Evolutionary conservation across 2,113 vertebrate species (phyloP).

Genomic region (Suricata suricatta): DNA sequence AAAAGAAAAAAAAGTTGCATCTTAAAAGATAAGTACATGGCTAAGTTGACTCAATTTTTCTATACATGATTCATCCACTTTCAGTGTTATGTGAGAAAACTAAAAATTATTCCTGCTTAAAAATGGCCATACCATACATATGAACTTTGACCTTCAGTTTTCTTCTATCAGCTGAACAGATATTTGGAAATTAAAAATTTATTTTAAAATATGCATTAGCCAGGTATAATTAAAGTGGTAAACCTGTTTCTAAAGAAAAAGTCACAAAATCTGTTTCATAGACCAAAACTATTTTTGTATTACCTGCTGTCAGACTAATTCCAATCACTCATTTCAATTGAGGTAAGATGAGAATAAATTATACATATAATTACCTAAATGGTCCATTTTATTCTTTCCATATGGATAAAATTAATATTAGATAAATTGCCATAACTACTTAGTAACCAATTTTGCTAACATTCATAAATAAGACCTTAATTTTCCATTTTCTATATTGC

Average conservation of each 20-base stretch:
- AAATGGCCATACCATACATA: background rate
- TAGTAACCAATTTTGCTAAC: conserved; percentile 30
- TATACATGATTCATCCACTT: background rate
- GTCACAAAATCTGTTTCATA: background rate
- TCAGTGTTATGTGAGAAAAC: background rate
- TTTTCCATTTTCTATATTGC: background rate
- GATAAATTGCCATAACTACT: background rate
- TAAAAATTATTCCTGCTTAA: background rate
- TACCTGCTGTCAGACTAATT: conserved; percentile 14
- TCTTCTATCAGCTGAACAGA: background rate
- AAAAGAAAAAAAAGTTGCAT: background rate
- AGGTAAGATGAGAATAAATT: conserved; percentile 24
- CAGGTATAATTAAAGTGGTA: conserved; percentile 10
- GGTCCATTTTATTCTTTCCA: conserved; percentile 26
- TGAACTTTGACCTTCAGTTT: background rate
- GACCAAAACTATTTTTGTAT: conserved; percentile 39
- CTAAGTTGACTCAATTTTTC: background rate
- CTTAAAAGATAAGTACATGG: background rate
- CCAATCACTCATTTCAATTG: background rate
- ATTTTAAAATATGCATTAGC: background rate
- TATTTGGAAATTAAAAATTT: conserved; percentile 42
- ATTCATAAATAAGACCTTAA: background rate
- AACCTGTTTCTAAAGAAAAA: conserved; percentile 23
- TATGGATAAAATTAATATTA: conserved; percentile 29
- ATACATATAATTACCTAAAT: conserved; percentile 31